Conservation (phyloP, 2,113 vertebrate genomes). For the Rhadina sibilatrix region DNA sequence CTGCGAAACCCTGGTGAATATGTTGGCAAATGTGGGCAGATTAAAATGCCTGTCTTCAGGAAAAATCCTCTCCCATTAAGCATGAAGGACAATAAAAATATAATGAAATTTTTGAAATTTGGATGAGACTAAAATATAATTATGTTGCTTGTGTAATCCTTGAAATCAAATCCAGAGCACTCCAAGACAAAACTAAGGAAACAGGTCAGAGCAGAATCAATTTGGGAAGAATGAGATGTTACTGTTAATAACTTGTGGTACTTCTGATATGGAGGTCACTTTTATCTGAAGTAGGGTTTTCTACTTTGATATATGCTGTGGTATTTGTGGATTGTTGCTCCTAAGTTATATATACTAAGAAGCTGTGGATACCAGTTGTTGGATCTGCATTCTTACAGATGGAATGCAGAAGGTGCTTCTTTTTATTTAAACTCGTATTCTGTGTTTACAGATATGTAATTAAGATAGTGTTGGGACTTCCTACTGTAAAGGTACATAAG, state of each 20-base stretch:
- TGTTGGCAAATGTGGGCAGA: not conserved
- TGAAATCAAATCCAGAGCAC: not conserved
- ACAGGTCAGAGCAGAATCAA: not conserved
- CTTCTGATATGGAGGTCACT: not conserved
- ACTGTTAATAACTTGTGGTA: accelerated
- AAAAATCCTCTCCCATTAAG: not conserved
- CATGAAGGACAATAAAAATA: not conserved
- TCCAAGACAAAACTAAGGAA: not conserved
- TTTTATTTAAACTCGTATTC: not conserved
- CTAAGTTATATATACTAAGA: not conserved
- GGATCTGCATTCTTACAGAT: not conserved
- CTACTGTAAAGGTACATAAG: not conserved
- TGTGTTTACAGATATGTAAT: not conserved
- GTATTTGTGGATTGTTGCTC: not conserved
- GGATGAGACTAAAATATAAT: not conserved
- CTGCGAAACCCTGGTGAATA: not conserved
- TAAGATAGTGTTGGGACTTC: not conserved
- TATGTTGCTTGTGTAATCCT: not conserved
- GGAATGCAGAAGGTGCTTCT: not conserved
- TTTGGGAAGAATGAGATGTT: not conserved
- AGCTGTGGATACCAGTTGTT: not conserved
- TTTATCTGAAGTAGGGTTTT: not conserved
- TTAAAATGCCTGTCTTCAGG: not conserved
- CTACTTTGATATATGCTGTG: not conserved
- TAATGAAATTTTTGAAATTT: not conserved